Conservation (phyloP, 1,140 invertebrate genomes). For the Drosophila mayri region DNA sequence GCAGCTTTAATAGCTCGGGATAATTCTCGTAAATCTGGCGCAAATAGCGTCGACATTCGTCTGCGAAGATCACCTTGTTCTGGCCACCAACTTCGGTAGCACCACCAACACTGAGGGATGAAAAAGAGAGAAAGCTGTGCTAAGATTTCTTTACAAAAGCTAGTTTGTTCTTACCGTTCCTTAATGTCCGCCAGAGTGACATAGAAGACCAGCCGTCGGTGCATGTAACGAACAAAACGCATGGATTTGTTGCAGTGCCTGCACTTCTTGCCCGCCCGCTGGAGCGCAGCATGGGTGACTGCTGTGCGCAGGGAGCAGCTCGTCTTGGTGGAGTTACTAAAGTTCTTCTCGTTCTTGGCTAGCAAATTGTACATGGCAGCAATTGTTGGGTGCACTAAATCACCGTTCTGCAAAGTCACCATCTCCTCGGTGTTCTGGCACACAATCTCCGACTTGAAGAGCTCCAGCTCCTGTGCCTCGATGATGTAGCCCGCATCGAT, state of each 20-base stretch:
- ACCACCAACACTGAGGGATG: slow-evolving; percentile 39
- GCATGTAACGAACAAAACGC: slow-evolving; percentile 87
- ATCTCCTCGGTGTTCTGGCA: slow-evolving; percentile 69
- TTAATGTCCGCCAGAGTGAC: slow-evolving; percentile 83
- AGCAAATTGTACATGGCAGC: slow-evolving; percentile 65
- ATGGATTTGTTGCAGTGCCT: slow-evolving; percentile 87
- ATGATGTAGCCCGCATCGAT: slow-evolving; percentile 91
- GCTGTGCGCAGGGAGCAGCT: slow-evolving; percentile 87
- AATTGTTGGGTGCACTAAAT: slow-evolving; percentile 73
- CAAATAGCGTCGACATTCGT: slow-evolving; percentile 90
- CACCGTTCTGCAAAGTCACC: slow-evolving; percentile 64
- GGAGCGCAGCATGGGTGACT: slow-evolving; percentile 87
- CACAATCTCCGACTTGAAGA: slow-evolving; percentile 85
- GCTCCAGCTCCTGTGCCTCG: slow-evolving; percentile 89
- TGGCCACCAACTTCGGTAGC: slow-evolving; percentile 52
- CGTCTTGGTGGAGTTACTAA: slow-evolving; percentile 85
- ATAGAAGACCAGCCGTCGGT: slow-evolving; percentile 87
- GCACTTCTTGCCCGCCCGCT: slow-evolving; percentile 87
- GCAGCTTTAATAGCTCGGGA: slow-evolving; percentile 88
- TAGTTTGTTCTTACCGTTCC: slow-evolving; percentile 58
- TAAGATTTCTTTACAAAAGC: neutral
- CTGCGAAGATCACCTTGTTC: slow-evolving; percentile 85
- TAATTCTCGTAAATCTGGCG: slow-evolving; percentile 92
- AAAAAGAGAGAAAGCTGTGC: neutral
- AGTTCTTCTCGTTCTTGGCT: slow-evolving; percentile 57